Conservation (phyloP, 64 coral and sea anemone genomes). For the Montipora foliosa region DNA sequence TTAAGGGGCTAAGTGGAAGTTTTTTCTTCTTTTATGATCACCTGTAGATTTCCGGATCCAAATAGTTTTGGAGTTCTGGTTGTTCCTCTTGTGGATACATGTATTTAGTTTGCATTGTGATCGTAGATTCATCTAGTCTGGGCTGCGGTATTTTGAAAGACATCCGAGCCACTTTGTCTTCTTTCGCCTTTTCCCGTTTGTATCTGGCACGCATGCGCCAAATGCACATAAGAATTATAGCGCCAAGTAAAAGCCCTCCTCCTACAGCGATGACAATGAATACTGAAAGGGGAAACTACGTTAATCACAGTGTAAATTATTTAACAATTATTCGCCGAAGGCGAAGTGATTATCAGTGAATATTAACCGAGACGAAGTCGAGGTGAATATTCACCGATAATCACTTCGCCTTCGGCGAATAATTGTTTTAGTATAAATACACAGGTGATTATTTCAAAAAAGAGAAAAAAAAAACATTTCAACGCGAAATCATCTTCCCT, state of each 20-base stretch:
- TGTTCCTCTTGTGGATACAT: conserved; percentile 11
- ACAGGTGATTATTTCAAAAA: no score
- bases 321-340: no score
- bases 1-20: no score
- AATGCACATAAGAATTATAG: neutral
- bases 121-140: neutral
- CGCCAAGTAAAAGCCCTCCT: conserved; percentile 3
- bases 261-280: conserved; percentile 31
- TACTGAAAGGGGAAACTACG: neutral
- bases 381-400: no score
- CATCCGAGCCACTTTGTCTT: neutral
- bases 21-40: neutral
- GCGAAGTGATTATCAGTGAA: no score
- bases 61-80: neutral
- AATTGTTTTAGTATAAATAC: no score
- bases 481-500: no score
- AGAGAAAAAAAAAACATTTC: no score
- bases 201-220: neutral
- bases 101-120: neutral
- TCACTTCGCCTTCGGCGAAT: no score
- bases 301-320: neutral
- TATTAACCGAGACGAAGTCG: no score
- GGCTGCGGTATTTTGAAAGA: conserved; percentile 19
- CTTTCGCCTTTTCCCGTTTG: neutral
- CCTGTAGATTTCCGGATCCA: conserved; percentile 48